These are phyloP conservation scores for Anguilla japonica DNA, from an alignment of 2,113 vertebrate species.

Conservation along the genomic window DNA sequence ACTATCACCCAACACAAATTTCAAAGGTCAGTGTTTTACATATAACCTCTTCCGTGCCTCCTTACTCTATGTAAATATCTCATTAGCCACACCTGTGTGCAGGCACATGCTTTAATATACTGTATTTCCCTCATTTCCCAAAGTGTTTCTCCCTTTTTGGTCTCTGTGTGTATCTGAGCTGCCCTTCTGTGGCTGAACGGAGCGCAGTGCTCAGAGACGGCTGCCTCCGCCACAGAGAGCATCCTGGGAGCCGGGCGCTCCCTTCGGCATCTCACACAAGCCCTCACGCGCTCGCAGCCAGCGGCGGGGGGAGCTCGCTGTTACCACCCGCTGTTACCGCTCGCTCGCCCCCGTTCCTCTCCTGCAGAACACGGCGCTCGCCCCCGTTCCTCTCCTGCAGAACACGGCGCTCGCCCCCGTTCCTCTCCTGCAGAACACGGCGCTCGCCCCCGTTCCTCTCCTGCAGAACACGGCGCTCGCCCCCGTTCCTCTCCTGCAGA, in stretches of 20 bases:
- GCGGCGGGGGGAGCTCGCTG: neutral
- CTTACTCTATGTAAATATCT: too few species aligned
- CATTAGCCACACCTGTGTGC: too few species aligned
- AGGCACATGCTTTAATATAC: too few species aligned
- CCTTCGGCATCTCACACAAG: constrained; percentile 19
- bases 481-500: too few species aligned
- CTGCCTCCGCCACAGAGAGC: constrained; percentile 19
- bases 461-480: too few species aligned
- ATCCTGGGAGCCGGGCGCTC: neutral
- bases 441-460: too few species aligned
- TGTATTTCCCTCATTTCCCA: neutral
- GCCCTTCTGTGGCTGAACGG: too few species aligned
- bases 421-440: too few species aligned
- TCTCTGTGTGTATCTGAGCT: too few species aligned
- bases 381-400: neutral
- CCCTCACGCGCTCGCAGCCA: constrained; percentile 18
- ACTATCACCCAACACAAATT: constrained; percentile 15
- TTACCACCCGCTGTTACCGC: neutral
- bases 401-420: too few species aligned
- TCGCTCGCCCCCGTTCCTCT: constrained; percentile 18
- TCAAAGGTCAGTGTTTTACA: neutral
- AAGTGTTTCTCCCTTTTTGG: neutral
- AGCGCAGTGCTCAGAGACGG: neutral
- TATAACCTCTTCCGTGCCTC: too few species aligned
- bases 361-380: constrained; percentile 39